These are phyloP conservation scores for Ips nitidus DNA, from an alignment of 1,140 invertebrate genomes.

Conservation along the genomic window DNA sequence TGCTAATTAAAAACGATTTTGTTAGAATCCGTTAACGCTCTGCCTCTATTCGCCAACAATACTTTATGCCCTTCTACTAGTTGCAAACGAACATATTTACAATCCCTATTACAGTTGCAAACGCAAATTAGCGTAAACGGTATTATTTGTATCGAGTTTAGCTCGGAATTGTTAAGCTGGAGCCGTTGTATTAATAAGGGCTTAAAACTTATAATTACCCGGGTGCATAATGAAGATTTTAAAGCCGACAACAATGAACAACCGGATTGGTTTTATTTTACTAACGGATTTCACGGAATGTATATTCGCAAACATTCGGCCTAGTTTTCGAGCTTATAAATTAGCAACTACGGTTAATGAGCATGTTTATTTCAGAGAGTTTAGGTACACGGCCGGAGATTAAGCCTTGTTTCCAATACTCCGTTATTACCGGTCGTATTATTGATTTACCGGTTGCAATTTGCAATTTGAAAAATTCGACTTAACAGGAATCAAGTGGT, in stretches of 20 bases:
- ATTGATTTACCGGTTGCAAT: too few relatives aligned
- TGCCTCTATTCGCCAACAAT: too few relatives aligned
- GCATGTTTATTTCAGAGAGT: conserved; percentile 30
- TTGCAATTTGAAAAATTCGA: too few relatives aligned
- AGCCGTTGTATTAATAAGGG: conserved; percentile 3
- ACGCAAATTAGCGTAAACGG: conserved; percentile 4
- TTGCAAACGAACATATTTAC: not conserved
- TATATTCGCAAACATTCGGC: conserved; percentile 22
- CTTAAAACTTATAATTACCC: conserved; percentile 10
- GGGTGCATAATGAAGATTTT: conserved; percentile 8
- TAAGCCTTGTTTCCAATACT: too few relatives aligned
- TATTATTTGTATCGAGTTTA: conserved; percentile 4
- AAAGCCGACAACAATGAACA: conserved; percentile 19
- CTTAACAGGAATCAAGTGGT: too few relatives aligned
- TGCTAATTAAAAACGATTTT: too few relatives aligned
- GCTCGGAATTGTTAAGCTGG: not conserved
- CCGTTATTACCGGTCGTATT: too few relatives aligned
- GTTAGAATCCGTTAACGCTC: too few relatives aligned
- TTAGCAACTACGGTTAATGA: conserved; percentile 34
- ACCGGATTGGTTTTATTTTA: conserved; percentile 24
- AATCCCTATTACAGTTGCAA: not conserved
- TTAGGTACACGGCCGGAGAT: too few relatives aligned
- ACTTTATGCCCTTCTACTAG: not conserved
- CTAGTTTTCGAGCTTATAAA: conserved; percentile 22
- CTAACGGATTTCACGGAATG: conserved; percentile 16